Percentiles rank a stretch among this genome's conserved stretches.
These are phyloP conservation scores for Tragelaphus strepsiceros DNA, from an alignment of 2,113 vertebrate genomes.

Conservation along the genomic window DNA sequence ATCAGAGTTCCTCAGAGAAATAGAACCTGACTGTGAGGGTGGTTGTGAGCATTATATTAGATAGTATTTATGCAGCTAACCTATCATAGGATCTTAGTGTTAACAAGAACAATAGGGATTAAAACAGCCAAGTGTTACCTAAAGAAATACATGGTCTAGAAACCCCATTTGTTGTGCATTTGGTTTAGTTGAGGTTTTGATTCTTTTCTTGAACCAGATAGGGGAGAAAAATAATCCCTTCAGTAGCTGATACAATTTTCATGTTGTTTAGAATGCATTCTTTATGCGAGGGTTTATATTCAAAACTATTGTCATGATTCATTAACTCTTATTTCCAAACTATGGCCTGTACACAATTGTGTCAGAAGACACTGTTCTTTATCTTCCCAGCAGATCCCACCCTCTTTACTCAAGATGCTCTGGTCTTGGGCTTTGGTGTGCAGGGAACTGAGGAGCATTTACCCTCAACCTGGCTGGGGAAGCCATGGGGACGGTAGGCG, in stretches of 20 bases:
- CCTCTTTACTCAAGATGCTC: background rate
- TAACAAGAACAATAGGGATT: background rate
- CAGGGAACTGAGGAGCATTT: background rate
- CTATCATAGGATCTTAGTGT: background rate
- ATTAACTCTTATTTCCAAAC: background rate
- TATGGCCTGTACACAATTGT: background rate
- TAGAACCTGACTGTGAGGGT: background rate
- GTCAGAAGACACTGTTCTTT: background rate
- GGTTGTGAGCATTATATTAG: background rate
- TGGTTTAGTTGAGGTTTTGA: background rate
- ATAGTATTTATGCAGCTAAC: background rate
- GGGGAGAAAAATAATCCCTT: background rate
- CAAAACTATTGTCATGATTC: background rate
- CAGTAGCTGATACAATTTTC: background rate
- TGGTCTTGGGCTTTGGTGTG: background rate
- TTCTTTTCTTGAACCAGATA: background rate
- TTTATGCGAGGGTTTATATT: background rate
- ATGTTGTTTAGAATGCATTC: background rate
- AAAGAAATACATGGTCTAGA: background rate
- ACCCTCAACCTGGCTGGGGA: background rate
- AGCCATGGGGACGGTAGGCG: background rate
- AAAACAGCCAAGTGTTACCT: background rate
- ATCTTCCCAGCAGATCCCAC: background rate
- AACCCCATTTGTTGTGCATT: background rate
- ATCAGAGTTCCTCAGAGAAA: background rate